Conservation (phyloP, 2,797 vertebrate species). For the Antennarius maculatus region DNA sequence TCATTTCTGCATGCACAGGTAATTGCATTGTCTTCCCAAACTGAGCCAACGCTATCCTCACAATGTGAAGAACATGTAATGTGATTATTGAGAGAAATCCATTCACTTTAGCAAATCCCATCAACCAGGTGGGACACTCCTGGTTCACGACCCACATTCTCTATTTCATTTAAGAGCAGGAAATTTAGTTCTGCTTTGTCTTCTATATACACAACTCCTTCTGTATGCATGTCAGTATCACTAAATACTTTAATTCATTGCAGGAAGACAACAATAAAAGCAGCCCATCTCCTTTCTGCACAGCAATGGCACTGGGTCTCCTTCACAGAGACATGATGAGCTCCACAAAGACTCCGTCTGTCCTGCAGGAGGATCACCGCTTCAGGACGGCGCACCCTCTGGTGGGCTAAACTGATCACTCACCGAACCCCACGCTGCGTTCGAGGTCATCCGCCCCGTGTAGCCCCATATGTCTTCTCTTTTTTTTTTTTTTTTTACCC, state of each 20-base stretch:
- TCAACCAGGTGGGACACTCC: constrained; percentile 33
- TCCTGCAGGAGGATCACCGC: constrained; percentile 46
- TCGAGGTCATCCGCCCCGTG: constrained; percentile 49
- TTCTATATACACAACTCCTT: constrained; percentile 15
- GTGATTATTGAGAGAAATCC: constrained; percentile 52
- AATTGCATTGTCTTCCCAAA: constrained; percentile 34
- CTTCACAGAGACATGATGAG: constrained; percentile 10
- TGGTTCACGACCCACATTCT: constrained; percentile 35
- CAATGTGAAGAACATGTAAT: constrained; percentile 47
- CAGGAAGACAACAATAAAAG: constrained; percentile 4
- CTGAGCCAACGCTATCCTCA: constrained; percentile 19
- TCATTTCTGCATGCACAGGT: constrained; percentile 10
- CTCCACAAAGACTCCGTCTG: constrained; percentile 44
- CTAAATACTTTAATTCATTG: constrained; percentile 29
- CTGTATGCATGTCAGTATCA: constrained; percentile 18
- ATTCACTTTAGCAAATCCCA: constrained; percentile 55
- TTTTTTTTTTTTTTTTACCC: not conserved
- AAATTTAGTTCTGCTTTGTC: constrained; percentile 22
- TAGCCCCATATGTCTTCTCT: constrained; percentile 11
- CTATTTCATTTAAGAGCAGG: constrained; percentile 51
- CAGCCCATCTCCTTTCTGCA: not conserved
- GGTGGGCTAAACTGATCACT: constrained; percentile 49
- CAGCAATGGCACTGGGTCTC: not conserved
- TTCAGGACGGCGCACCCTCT: constrained; percentile 55
- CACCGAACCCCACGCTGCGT: constrained; percentile 34